Evolutionary conservation across 2,797 vertebrate species (phyloP), one percentile per base, ranked within the genome.

Genomic region (Rhodeus uyekii): DNA sequence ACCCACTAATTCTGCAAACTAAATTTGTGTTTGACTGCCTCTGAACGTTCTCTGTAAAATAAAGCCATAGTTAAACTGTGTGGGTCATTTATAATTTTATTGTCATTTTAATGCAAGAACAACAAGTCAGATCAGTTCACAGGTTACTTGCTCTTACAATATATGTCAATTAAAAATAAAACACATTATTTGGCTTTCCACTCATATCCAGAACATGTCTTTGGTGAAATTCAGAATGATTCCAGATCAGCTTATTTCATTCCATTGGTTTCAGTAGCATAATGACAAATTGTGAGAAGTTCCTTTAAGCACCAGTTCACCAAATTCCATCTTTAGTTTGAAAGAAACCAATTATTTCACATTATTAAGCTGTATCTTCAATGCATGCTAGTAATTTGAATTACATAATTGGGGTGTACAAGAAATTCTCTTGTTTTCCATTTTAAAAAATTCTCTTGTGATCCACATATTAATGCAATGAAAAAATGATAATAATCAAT

Each of bases 1-100:
- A n/a, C n/a, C n/a, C n/a, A n/a, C n/a, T n/a, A n/a, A n/a, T n/a
- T n/a, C n/a, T n/a, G n/a, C n/a, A n/a, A n/a, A n/a, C n/a, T n/a
- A n/a, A n/a, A n/a, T n/a, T n/a, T n/a, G n/a, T n/a, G n/a, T n/a
- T n/a, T n/a, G n/a, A n/a, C n/a, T n/a, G n/a, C n/a, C n/a, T n/a
- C n/a, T n/a, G n/a, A n/a, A n/a, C n/a, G n/a, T n/a, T n/a, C n/a
- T n/a, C n/a, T n/a, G n/a, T n/a, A n/a, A n/a, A n/a, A n/a, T n/a
- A 36, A 65, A 39, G 3, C 39, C 2, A 60, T 0, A 63, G 16
- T 29, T 78, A 87, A 64, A 74, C 63, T 83, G 90, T 84, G 90
- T 94, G 93, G 94, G 94, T 93, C 94, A 94, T 92, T 94, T 90
- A 82, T 88, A 39, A 85, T 93, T 94, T 95, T 93, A 95, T 94